Conservation (phyloP, 2,113 vertebrate genomes). For the Hippolais icterina region DNA sequence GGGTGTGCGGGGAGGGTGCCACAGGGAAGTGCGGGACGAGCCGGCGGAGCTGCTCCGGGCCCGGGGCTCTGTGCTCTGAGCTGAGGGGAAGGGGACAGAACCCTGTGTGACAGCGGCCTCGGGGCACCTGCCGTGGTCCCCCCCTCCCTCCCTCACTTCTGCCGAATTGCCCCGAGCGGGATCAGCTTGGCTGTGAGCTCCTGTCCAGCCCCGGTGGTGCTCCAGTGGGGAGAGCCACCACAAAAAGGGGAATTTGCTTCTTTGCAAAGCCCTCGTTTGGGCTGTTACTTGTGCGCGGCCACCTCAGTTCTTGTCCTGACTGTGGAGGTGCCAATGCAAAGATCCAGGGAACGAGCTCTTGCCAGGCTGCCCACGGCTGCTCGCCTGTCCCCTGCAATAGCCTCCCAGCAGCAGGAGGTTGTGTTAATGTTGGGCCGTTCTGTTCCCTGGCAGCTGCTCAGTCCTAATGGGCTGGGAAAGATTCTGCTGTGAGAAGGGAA, state of each 20-base stretch:
- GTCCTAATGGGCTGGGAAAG: fast-evolving
- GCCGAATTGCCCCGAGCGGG: fast-evolving
- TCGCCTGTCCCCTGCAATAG: background rate
- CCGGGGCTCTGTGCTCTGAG: background rate
- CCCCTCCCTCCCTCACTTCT: fast-evolving
- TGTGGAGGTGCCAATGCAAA: background rate
- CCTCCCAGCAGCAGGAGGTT: background rate
- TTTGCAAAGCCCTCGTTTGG: background rate
- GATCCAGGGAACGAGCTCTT: background rate
- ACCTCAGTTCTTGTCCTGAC: background rate
- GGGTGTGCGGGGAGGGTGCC: background rate
- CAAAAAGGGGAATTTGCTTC: background rate
- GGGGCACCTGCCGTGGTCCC: fast-evolving
- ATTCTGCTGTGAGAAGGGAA: background rate
- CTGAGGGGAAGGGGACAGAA: background rate
- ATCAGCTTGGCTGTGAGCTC: background rate
- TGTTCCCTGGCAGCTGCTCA: background rate
- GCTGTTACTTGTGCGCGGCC: fast-evolving
- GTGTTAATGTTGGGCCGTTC: fast-evolving
- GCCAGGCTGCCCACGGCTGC: fast-evolving
- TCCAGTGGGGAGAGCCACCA: background rate
- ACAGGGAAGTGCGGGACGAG: background rate
- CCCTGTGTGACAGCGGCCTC: background rate
- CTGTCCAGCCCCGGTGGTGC: background rate
- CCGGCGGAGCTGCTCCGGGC: background rate